These are phyloP conservation scores for Centropyge bicolor DNA, from an alignment of 2,797 vertebrate species.

Conservation along the genomic window DNA sequence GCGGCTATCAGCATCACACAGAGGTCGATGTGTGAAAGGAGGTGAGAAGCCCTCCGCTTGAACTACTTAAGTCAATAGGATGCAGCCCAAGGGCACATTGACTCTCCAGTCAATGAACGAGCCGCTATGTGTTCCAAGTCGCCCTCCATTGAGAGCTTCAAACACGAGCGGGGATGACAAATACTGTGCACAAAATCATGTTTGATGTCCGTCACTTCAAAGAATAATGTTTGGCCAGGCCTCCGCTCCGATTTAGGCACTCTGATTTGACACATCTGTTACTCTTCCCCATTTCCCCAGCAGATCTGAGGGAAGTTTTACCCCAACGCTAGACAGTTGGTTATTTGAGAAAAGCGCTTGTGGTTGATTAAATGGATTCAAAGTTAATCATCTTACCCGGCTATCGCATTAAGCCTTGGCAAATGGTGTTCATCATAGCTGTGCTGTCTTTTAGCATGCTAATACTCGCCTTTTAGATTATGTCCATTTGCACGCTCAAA, in stretches of 20 bases:
- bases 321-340: conserved; percentile 64
- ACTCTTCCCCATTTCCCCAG: conserved; percentile 40
- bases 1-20: conserved; percentile 41
- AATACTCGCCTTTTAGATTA: conserved; percentile 79
- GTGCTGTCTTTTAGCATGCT: conserved; percentile 80
- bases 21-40: conserved; percentile 47
- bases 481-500: conserved; percentile 74
- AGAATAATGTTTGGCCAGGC: conserved; percentile 50
- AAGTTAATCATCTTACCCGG: conserved; percentile 83
- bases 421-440: conserved; percentile 79
- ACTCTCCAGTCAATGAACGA: conserved; percentile 63
- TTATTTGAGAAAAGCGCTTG: conserved; percentile 72
- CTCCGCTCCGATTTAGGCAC: conserved; percentile 39
- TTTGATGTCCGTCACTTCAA: conserved; percentile 69
- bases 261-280: conserved; percentile 68
- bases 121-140: conserved; percentile 42
- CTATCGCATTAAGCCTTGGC: conserved; percentile 80
- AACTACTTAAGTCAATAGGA: conserved; percentile 73
- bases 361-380: conserved; percentile 83
- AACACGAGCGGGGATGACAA: conserved; percentile 46
- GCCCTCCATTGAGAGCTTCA: conserved; percentile 45
- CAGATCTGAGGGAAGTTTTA: conserved; percentile 72
- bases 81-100: conserved; percentile 76
- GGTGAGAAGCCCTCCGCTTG: conserved; percentile 52
- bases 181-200: conserved; percentile 50